A percentile compares a stretch with the other conserved stretches of the same genome.
These are phyloP conservation scores for Nasua narica DNA, from an alignment of 2,797 vertebrate genomes.

Conservation along the genomic window DNA sequence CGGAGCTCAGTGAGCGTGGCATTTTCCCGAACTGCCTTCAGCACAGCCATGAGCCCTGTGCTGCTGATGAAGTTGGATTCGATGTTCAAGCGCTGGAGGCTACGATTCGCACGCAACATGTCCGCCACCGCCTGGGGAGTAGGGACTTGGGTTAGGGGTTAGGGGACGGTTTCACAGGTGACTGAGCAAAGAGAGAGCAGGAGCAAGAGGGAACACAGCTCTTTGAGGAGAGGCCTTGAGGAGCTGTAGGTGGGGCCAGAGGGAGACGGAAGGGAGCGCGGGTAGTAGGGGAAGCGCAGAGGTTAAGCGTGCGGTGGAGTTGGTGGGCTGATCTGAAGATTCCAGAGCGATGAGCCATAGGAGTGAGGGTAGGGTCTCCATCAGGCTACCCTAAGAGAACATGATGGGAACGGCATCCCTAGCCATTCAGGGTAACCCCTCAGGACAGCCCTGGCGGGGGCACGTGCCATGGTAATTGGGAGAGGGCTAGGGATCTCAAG, in stretches of 20 bases:
- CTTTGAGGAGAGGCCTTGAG: slow-evolving; percentile 9
- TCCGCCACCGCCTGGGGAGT: slow-evolving; percentile 90
- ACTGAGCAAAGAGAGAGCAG: slow-evolving; percentile 40
- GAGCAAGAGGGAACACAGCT: slow-evolving; percentile 28
- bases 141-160: slow-evolving; percentile 47
- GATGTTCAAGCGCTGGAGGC: slow-evolving; percentile 93
- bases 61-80: slow-evolving; percentile 98
- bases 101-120: slow-evolving; percentile 94
- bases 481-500: not conserved
- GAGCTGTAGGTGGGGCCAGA: not conserved
- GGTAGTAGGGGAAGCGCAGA: not conserved
- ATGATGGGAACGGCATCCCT: not conserved
- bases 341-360: not conserved
- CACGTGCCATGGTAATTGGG: not conserved
- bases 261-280: not conserved
- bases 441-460: not conserved
- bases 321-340: too few species aligned
- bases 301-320: not conserved
- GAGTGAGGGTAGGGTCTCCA: not conserved
- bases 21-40: slow-evolving; percentile 90
- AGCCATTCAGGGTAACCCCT: too few species aligned
- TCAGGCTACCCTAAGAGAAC: not conserved
- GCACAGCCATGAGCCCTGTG: slow-evolving; percentile 91
- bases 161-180: slow-evolving; percentile 19
- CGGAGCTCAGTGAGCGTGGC: slow-evolving; percentile 90